Conservation (phyloP, 2,113 vertebrate genomes). For the Hiodon tergisus region DNA sequence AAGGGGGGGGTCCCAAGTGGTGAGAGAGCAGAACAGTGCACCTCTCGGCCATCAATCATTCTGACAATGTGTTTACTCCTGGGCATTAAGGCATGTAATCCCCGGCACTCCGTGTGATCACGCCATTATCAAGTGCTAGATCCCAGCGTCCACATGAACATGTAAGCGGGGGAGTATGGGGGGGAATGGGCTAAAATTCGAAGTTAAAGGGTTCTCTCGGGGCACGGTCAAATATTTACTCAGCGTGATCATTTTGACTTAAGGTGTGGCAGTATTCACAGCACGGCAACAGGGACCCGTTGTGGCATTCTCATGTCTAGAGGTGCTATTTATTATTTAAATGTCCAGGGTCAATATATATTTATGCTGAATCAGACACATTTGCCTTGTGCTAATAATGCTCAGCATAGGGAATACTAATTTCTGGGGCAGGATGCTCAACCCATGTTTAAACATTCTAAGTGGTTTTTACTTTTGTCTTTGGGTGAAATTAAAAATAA, state of each 20-base stretch:
- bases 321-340: constrained; percentile 37
- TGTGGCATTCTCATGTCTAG: not conserved
- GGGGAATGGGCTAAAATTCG: not conserved
- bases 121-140: constrained; percentile 34
- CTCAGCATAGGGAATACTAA: not conserved
- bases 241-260: constrained; percentile 1
- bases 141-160: constrained; percentile 20
- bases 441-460: not conserved
- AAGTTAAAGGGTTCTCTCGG: constrained; percentile 15
- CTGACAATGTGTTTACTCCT: constrained; percentile 42
- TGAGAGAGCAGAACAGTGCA: constrained; percentile 35
- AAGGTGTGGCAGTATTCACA: not conserved
- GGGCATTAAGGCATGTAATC: constrained; percentile 56
- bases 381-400: constrained; percentile 26
- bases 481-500: no score
- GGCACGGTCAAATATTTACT: constrained; percentile 17
- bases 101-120: constrained; percentile 39
- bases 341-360: constrained; percentile 23
- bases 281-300: not conserved
- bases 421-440: not conserved
- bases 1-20: constrained; percentile 20
- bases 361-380: constrained; percentile 33
- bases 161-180: constrained; percentile 12
- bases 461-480: not conserved
- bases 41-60: constrained; percentile 58